These are phyloP conservation scores for Phyllostomus hastatus DNA, from an alignment of 2,113 vertebrate species.

Conservation along the genomic window DNA sequence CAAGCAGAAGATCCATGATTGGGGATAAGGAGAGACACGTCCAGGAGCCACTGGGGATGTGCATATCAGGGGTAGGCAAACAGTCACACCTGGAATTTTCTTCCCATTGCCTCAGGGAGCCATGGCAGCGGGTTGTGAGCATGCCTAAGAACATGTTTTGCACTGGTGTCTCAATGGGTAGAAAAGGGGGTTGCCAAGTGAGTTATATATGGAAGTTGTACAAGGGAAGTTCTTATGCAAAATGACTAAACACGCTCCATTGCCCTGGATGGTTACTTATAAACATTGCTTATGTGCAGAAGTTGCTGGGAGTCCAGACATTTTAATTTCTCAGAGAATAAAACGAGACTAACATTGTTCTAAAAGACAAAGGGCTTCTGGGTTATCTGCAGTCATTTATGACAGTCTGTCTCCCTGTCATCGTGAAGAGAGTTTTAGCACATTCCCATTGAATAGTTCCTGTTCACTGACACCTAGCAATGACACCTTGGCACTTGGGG, in stretches of 20 bases:
- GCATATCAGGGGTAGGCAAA: not conserved
- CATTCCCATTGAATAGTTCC: not conserved
- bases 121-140: not conserved
- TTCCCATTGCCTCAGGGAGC: not conserved
- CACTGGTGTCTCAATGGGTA: not conserved
- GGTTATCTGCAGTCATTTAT: not conserved
- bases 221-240: conserved; percentile 66
- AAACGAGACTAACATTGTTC: not conserved
- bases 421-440: not conserved
- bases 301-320: not conserved
- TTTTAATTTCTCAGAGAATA: conserved; percentile 1
- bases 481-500: not conserved
- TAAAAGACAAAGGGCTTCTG: not conserved
- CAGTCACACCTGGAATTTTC: not conserved
- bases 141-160: not conserved
- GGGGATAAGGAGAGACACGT: not conserved
- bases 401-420: not conserved
- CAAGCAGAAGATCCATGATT: not conserved
- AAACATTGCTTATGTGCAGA: not conserved
- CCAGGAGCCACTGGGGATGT: not conserved
- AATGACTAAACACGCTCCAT: conserved; percentile 34
- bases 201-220: conserved; percentile 47
- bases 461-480: not conserved
- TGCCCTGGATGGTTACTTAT: conserved; percentile 30
- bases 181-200: conserved; percentile 51